Evolutionary conservation across 2,113 vertebrate species (phyloP).

Genomic region (Crotophaga sulcirostris): DNA sequence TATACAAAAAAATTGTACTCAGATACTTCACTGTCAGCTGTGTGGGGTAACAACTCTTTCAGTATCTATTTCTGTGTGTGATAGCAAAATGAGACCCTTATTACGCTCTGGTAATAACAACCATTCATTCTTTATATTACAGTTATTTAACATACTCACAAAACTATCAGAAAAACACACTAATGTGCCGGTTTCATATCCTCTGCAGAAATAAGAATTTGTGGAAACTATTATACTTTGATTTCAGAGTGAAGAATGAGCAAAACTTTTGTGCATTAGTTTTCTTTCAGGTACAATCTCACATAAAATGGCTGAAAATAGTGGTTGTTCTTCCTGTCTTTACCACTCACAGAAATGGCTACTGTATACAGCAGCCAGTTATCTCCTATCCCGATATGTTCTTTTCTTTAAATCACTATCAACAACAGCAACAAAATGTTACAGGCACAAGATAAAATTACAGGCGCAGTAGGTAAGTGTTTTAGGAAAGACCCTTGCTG

Average conservation of each 20-base stretch:
- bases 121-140: neutral
- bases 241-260: neutral
- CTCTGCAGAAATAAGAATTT: constrained; percentile 24
- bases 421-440: neutral
- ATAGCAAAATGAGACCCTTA: neutral
- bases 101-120: neutral
- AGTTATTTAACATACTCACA: neutral
- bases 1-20: neutral
- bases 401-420: neutral
- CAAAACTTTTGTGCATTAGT: constrained; percentile 19
- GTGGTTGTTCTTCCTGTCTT: neutral
- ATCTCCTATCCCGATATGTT: neutral
- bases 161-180: neutral
- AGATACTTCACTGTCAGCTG: neutral
- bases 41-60: neutral
- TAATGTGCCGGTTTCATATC: neutral
- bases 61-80: neutral
- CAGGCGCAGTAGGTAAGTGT: neutral
- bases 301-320: neutral
- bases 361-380: neutral
- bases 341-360: neutral
- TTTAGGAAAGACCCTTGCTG: neutral
- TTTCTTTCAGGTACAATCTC: neutral
- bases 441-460: neutral
- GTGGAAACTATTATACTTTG: neutral